A percentile compares a stretch with the other conserved stretches of the same genome.
Conservation (phyloP, 1,140 invertebrate species). For the Diabrotica undecimpunctata region DNA sequence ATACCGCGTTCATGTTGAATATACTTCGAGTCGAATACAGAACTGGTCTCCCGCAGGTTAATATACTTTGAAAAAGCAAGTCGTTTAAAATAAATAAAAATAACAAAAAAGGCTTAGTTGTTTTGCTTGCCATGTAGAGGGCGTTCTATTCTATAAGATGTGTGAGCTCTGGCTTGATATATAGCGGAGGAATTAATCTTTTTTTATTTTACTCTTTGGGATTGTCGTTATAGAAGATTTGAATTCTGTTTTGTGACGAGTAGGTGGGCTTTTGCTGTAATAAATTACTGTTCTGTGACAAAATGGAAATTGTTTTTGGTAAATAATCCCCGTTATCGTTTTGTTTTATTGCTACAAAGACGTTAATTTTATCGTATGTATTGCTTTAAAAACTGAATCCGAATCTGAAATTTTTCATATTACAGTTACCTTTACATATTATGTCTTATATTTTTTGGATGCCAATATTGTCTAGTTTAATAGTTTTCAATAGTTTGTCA, state of each 20-base stretch:
- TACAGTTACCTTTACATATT: too few relatives aligned
- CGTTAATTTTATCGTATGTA: too few relatives aligned
- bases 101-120: constrained; percentile 32
- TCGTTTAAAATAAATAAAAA: constrained; percentile 44
- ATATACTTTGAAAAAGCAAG: constrained; percentile 45
- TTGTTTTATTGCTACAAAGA: not conserved
- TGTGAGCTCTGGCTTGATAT: constrained; percentile 18
- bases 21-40: constrained; percentile 19
- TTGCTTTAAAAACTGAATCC: too few relatives aligned
- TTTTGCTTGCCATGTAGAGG: constrained; percentile 28
- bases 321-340: constrained; percentile 4
- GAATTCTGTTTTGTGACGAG: constrained; percentile 10
- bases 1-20: constrained; percentile 19
- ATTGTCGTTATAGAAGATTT: constrained; percentile 13
- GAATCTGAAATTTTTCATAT: too few relatives aligned
- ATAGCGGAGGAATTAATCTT: constrained; percentile 12
- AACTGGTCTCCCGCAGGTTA: constrained; percentile 35
- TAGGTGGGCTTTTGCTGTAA: constrained; percentile 13
- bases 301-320: not conserved
- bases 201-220: constrained; percentile 15
- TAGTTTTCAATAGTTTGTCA: too few relatives aligned
- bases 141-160: constrained; percentile 20
- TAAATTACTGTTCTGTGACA: constrained; percentile 13
- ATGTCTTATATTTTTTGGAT: too few relatives aligned
- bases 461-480: too few relatives aligned